These are phyloP conservation scores for Pteropus alecto DNA, from an alignment of 2,113 vertebrate genomes.

Conservation along the genomic window DNA sequence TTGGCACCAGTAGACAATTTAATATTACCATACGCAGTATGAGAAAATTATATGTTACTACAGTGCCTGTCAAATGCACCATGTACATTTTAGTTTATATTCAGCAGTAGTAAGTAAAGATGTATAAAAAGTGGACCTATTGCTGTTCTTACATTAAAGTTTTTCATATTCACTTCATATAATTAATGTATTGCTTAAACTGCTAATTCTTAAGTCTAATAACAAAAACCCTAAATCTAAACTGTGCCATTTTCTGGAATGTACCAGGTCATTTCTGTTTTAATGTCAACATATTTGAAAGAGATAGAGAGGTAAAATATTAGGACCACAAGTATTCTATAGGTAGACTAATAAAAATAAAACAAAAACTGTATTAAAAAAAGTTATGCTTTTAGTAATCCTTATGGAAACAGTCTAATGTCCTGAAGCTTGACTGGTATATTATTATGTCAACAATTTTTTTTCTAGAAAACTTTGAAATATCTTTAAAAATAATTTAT, in stretches of 20 bases:
- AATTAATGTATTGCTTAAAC: conserved; percentile 47
- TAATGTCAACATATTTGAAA: background rate
- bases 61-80: conserved; percentile 74
- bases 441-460: conserved; percentile 1
- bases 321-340: background rate
- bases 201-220: background rate
- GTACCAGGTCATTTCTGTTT: background rate
- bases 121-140: conserved; percentile 3
- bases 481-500: conserved; percentile 40
- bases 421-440: background rate
- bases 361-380: background rate
- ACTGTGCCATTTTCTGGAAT: background rate
- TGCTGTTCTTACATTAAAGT: conserved; percentile 3
- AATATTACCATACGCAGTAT: conserved; percentile 79
- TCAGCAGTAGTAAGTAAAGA: conserved; percentile 77
- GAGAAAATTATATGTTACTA: conserved; percentile 82
- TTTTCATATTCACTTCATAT: background rate
- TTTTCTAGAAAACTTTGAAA: background rate
- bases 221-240: conserved; percentile 36
- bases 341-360: background rate
- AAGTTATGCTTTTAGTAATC: background rate
- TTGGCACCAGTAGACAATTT: conserved; percentile 74
- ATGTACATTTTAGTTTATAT: conserved; percentile 81
- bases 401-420: background rate
- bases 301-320: background rate